phyloP scores from a whole-genome alignment of 2,888 invertebrate species.

The Amorpha juglandis region DNA sequence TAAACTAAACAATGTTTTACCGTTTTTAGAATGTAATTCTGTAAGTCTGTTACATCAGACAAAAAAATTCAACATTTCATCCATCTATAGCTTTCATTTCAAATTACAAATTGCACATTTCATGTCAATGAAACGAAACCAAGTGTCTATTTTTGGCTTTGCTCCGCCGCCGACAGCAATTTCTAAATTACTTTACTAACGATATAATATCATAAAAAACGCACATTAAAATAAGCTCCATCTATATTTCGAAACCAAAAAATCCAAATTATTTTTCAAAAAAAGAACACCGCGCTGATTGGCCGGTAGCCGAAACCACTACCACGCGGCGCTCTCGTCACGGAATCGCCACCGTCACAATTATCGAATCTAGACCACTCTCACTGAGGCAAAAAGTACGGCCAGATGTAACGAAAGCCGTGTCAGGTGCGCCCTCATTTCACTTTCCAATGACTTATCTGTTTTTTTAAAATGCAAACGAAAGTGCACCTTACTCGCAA shows the following conservation, averaged over 20 bases:
- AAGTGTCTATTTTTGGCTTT: neutral
- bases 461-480: conserved; percentile 43
- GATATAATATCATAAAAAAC: neutral
- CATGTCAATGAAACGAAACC: neutral
- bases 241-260: conserved; percentile 1
- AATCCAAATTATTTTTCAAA: neutral
- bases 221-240: neutral
- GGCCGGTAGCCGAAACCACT: conserved; percentile 38
- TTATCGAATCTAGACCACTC: conserved; percentile 83
- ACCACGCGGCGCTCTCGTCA: conserved; percentile 65
- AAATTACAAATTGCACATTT: neutral
- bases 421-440: conserved; percentile 82
- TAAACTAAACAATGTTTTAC: neutral
- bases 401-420: conserved; percentile 80
- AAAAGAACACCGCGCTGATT: conserved; percentile 11
- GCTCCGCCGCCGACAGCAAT: neutral
- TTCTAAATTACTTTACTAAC: neutral
- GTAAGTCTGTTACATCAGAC: neutral
- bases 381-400: conserved; percentile 82
- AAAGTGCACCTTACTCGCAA: conserved; percentile 53
- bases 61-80: neutral
- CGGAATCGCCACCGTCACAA: conserved; percentile 77
- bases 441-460: conserved; percentile 81
- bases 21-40: neutral
- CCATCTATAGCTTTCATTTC: neutral